phyloP scores from a whole-genome alignment of 2,888 invertebrate genomes.

The Chrysomela aeneicollis region DNA sequence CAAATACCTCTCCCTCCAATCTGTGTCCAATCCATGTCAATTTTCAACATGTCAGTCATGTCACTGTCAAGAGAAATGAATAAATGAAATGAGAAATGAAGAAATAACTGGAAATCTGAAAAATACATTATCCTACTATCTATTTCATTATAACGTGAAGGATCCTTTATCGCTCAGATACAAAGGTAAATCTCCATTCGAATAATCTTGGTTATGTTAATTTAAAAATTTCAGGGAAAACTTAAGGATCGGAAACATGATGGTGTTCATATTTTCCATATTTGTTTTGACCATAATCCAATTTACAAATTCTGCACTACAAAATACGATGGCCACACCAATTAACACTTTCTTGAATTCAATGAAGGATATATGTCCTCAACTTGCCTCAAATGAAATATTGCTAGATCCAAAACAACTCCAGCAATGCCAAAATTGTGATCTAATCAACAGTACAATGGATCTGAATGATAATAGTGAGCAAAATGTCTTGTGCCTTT shows the following conservation, averaged over 20 bases:
- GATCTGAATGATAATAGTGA: constrained; percentile 19
- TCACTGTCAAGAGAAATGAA: too few relatives aligned
- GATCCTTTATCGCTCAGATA: too few relatives aligned
- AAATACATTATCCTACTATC: too few relatives aligned
- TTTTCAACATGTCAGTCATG: too few relatives aligned
- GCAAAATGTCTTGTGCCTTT: constrained; percentile 42
- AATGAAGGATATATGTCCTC: background rate
- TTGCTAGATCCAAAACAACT: constrained; percentile 29
- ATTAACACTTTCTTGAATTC: constrained; percentile 7
- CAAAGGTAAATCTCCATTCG: too few relatives aligned
- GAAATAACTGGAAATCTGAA: too few relatives aligned
- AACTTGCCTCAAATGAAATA: background rate
- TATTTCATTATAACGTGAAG: too few relatives aligned
- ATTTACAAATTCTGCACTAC: background rate
- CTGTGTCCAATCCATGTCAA: too few relatives aligned
- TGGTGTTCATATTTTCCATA: background rate
- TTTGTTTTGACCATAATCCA: background rate
- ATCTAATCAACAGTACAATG: constrained; percentile 27
- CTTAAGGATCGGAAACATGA: background rate
- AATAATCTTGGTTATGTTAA: too few relatives aligned
- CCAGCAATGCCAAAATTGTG: constrained; percentile 39
- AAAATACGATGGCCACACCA: background rate
- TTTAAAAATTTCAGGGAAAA: background rate
- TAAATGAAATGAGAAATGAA: too few relatives aligned
- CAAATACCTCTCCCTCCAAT: too few relatives aligned